A percentile compares a stretch with the other conserved stretches of the same genome.
These are phyloP conservation scores for Hemiprocne comata DNA, from an alignment of 2,113 vertebrate genomes.

Conservation along the genomic window DNA sequence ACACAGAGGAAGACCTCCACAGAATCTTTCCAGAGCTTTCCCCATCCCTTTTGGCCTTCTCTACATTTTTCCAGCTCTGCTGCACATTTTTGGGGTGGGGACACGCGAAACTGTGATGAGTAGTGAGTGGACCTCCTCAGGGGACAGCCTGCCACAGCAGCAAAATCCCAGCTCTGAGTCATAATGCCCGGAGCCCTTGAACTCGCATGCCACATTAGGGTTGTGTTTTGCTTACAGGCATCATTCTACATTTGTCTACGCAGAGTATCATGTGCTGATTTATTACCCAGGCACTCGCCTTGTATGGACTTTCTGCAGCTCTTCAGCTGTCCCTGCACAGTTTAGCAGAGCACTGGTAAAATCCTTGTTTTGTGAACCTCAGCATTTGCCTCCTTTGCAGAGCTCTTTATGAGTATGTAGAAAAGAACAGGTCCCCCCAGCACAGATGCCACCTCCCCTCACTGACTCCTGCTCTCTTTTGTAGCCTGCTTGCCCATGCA, in stretches of 20 bases:
- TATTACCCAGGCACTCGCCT: background rate
- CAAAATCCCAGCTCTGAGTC: background rate
- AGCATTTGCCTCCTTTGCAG: background rate
- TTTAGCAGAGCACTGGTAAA: background rate
- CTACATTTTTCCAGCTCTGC: background rate
- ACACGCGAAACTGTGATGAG: accelerated
- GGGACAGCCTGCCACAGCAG: background rate
- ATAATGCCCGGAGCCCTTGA: accelerated
- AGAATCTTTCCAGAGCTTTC: background rate
- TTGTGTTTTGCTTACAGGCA: background rate
- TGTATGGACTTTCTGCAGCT: background rate
- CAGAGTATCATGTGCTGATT: background rate
- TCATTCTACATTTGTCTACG: background rate
- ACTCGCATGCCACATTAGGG: background rate
- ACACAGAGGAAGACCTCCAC: background rate
- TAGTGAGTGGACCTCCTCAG: background rate
- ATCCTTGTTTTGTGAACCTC: background rate
- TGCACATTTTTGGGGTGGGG: background rate
- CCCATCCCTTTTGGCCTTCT: background rate
- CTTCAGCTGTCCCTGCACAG: background rate
- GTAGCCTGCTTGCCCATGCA: background rate
- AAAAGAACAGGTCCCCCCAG: background rate
- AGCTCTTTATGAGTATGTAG: background rate
- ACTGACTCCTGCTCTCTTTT: background rate
- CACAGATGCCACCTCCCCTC: background rate